Percentiles rank a stretch among this genome's conserved stretches.
Evolutionary conservation across 2,888 invertebrate species (phyloP).

Genomic region (Molanna angustata): DNA sequence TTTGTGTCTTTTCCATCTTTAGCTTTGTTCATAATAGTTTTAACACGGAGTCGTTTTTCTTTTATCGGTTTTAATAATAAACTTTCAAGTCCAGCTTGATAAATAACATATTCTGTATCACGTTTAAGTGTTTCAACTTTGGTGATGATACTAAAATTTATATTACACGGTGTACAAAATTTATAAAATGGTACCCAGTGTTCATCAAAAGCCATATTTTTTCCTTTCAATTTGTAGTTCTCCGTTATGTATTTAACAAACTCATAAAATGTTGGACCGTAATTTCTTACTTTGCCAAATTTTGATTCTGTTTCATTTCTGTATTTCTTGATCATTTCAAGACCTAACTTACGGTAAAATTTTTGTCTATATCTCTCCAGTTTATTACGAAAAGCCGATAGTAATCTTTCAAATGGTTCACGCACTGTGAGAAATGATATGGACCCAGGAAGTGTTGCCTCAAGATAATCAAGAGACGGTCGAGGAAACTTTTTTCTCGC

Average conservation of each 20-base stretch:
- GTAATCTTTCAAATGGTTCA: slow-evolving; percentile 69
- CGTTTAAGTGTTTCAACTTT: slow-evolving; percentile 62
- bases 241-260: slow-evolving; percentile 67
- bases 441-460: slow-evolving; percentile 58
- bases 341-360: slow-evolving; percentile 66
- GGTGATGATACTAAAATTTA: slow-evolving; percentile 62
- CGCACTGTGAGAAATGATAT: slow-evolving; percentile 67
- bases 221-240: slow-evolving; percentile 54
- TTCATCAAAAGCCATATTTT: slow-evolving; percentile 51
- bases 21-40: slow-evolving; percentile 55
- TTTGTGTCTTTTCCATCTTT: slow-evolving; percentile 52
- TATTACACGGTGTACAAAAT: slow-evolving; percentile 64
- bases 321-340: slow-evolving; percentile 61
- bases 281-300: slow-evolving; percentile 44
- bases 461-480: slow-evolving; percentile 62
- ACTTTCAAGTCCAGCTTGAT: slow-evolving; percentile 57
- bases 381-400: slow-evolving; percentile 72
- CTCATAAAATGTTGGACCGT: slow-evolving; percentile 66
- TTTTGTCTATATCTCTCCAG: slow-evolving; percentile 68
- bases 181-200: slow-evolving; percentile 65
- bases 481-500: slow-evolving; percentile 68
- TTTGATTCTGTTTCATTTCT: slow-evolving; percentile 45
- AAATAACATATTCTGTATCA: slow-evolving; percentile 59
- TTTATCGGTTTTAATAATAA: slow-evolving; percentile 51
- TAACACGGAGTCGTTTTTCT: slow-evolving; percentile 50